Evolutionary conservation across 2,888 invertebrate species (phyloP).

Genomic region (Leptopterna dolabrata): DNA sequence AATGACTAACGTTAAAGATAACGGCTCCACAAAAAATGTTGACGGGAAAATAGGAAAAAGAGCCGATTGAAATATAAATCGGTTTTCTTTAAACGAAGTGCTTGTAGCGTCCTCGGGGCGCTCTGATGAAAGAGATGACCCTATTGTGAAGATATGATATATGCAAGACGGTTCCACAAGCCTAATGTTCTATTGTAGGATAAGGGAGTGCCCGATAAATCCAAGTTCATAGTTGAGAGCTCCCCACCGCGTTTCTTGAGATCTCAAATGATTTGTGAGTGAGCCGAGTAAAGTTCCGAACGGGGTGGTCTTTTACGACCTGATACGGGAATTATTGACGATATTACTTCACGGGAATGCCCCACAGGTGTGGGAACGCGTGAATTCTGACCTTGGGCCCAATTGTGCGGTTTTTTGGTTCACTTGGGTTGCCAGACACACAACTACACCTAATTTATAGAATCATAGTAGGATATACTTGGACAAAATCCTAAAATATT

Average conservation of each 20-base stretch:
- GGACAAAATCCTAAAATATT: no score
- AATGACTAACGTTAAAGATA: slow-evolving; percentile 19
- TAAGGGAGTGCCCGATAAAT: slow-evolving; percentile 36
- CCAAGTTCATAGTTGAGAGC: slow-evolving; percentile 25
- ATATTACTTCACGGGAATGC: not conserved
- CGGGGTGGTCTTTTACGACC: slow-evolving; percentile 7
- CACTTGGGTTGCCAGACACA: no score
- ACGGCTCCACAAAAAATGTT: not conserved
- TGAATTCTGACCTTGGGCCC: no score
- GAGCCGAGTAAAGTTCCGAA: not conserved
- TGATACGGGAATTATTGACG: not conserved
- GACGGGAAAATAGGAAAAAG: not conserved
- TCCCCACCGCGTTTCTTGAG: slow-evolving; percentile 18
- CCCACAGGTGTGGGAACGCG: no score
- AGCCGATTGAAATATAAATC: slow-evolving; percentile 46
- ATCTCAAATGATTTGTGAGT: slow-evolving; percentile 19
- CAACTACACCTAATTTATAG: no score
- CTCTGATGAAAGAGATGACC: slow-evolving; percentile 49
- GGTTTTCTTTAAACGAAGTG: slow-evolving; percentile 43
- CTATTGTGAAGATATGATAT: slow-evolving; percentile 38
- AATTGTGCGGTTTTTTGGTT: no score
- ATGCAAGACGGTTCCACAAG: not conserved
- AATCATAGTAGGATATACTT: no score
- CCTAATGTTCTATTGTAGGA: slow-evolving; percentile 48
- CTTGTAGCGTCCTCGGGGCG: slow-evolving; percentile 34